Base-by-base conservation (phyloP, 2,888 invertebrate species). In the Halictus ligatus region DNA sequence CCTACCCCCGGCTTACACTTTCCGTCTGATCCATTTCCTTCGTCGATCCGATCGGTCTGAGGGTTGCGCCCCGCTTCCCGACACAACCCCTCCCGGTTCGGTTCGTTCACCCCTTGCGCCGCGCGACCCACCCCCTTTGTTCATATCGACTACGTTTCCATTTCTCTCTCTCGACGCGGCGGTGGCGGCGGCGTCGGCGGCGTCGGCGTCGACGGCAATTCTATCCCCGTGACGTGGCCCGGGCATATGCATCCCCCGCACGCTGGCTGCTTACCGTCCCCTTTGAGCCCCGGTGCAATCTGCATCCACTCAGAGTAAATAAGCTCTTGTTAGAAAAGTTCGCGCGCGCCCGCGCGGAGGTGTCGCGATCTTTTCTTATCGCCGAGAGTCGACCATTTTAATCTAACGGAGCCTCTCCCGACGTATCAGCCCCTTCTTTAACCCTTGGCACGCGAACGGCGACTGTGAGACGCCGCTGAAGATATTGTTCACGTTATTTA, bases 1-100 rank as follows among this genome's bases (percentile, higher is more conserved):
- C 67, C 67, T 85, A 75, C 67, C 80, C 78, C 18, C 74, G 81
- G 25, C 76, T 78, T 78, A 77, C 80, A 73, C 74, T 81, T 81
- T 79, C 80, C 58, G 85, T 85, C 79, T 80, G 87, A 88, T 87
- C 81, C 80, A 83, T 81, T 85, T 87, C 80, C 77, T 80, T 74
- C 69, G 35, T n/a, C 50, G 58, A 72, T 76, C 73, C 76, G 75
- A 83, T 85, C 83, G 58, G 50, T 15, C 46, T 40, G 21, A 78
- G 77, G 64, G 73, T 67, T 69, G 60, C 29, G 10, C 8, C 29
- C 60, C 50, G 10, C 54, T 54, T 54, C 21, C 54, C 21, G 21
- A 21, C n/a, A 21, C 54, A 54, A 54, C 54, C 21, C 75, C 75
- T 64, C 29, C 67, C 67, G 25, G 21, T 43, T 64, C 40, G 75